Base-by-base conservation (phyloP, 2,113 vertebrate species). In the Scortum barcoo region DNA sequence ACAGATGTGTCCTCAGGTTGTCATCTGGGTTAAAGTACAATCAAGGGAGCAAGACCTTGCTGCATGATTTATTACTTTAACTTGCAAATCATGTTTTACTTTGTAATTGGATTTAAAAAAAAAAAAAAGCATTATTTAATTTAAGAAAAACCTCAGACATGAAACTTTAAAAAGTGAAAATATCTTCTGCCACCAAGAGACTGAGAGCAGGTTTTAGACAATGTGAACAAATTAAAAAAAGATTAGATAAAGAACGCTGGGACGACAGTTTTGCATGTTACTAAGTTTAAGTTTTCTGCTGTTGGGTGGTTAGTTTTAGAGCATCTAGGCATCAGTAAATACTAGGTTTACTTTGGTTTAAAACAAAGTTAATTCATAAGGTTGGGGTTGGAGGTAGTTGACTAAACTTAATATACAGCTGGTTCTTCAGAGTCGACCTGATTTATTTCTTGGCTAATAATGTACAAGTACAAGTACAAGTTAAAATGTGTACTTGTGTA, bases 1-100 rank as follows among this genome's bases (percentile, higher is more conserved):
- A 12, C 20, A 66, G 44, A 38, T n/a, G 38, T 61, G 36, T 75
- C 33, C 44, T 48, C 9, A 20, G 71, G 76, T 67, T 83, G 12
- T 51, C 16, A 26, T 46, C 17, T 51, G 13, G 26, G 20, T 60
- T 13, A 33, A 73, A 40, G 17, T 20, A 30, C 24, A 48, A 38
- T 36, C 17, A 58, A 17, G 3, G 44, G 13, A 54, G 22, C n/a
- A 36, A n/a, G 9, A 42, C n/a, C 17, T 28, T 28, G 3, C 53
- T 24, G 22, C 36, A 19, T 36, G n/a, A 67, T 72, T 42, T 51
- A 72, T 42, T 6, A 44, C 26, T 54, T 3, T 13, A 24, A 17
- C 9, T 3, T 42, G 7, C 3, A 67, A 33, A 65, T 6, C 1
- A 19, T 11, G 7, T 12, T 40, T 19, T 53, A 3, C 8, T 20